phyloP scores from a whole-genome alignment of 2,888 invertebrate genomes.

The Epinotia bilunana region DNA sequence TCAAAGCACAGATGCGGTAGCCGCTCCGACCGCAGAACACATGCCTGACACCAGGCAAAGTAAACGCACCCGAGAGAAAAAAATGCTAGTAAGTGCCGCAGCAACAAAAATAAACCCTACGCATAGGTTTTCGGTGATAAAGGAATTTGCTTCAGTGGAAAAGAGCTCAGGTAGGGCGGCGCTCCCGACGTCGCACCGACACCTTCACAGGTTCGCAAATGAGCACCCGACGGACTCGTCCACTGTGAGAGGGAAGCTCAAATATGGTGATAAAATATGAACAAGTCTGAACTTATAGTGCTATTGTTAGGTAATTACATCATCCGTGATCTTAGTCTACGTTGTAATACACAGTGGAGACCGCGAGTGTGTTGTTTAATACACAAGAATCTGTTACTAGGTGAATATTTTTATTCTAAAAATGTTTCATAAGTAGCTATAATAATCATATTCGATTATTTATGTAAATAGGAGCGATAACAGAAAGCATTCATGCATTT shows the following conservation, averaged over 20 bases:
- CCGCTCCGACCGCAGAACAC: conserved; percentile 51
- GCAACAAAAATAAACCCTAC: conserved; percentile 51
- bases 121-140: conserved; percentile 54
- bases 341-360: conserved; percentile 53
- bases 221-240: conserved; percentile 53
- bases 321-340: conserved; percentile 64
- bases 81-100: conserved; percentile 45
- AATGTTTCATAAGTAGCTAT: conserved; percentile 57
- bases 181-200: conserved; percentile 46
- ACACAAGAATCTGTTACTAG: conserved; percentile 54
- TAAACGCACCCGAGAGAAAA: conserved; percentile 42
- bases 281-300: conserved; percentile 56
- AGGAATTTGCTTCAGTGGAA: conserved; percentile 50
- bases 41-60: conserved; percentile 51
- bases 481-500: conserved; percentile 74
- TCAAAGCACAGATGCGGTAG: conserved; percentile 50
- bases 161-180: conserved; percentile 51
- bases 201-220: conserved; percentile 47
- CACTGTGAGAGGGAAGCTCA: conserved; percentile 62
- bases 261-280: conserved; percentile 80
- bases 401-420: conserved; percentile 59
- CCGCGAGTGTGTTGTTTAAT: conserved; percentile 54
- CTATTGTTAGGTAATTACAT: conserved; percentile 52
- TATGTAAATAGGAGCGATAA: conserved; percentile 59
- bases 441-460: conserved; percentile 57